phyloP scores from a whole-genome alignment of 2,888 invertebrate genomes.

The Agrotis exclamationis region DNA sequence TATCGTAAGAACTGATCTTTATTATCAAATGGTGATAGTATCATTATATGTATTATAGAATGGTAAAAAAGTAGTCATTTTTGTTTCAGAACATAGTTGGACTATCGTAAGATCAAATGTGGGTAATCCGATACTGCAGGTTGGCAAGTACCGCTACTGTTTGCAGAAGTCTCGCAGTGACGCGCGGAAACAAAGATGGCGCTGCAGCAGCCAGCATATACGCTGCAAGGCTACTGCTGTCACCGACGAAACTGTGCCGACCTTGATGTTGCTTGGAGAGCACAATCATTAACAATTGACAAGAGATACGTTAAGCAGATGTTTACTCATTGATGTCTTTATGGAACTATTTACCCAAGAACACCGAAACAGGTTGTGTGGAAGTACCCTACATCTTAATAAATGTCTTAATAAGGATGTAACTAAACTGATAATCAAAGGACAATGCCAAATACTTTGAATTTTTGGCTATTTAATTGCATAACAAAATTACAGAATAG shows the following conservation, averaged over 20 bases:
- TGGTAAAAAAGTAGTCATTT: neutral
- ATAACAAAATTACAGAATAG: no score
- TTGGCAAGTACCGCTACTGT: conserved; percentile 65
- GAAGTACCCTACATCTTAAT: neutral
- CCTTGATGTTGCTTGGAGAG: conserved; percentile 25
- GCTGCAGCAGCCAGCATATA: conserved; percentile 60
- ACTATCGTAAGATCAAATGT: conserved; percentile 57
- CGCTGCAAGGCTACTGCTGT: conserved; percentile 55
- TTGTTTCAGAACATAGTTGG: conserved; percentile 31
- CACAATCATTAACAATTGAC: conserved; percentile 46
- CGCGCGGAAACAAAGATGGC: conserved; percentile 60
- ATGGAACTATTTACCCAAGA: no score
- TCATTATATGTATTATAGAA: no score
- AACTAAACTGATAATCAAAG: no score
- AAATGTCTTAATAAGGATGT: no score
- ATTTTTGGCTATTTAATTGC: no score
- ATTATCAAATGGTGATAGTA: no score
- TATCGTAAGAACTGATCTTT: no score
- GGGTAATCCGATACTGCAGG: conserved; percentile 68
- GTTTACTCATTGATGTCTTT: neutral
- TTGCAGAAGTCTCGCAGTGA: no score
- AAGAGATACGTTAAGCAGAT: neutral
- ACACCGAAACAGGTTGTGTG: no score
- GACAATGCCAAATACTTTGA: no score
- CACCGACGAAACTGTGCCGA: conserved; percentile 39